phyloP scores from a whole-genome alignment of 2,797 vertebrate genomes.

The Falco columbarius region DNA sequence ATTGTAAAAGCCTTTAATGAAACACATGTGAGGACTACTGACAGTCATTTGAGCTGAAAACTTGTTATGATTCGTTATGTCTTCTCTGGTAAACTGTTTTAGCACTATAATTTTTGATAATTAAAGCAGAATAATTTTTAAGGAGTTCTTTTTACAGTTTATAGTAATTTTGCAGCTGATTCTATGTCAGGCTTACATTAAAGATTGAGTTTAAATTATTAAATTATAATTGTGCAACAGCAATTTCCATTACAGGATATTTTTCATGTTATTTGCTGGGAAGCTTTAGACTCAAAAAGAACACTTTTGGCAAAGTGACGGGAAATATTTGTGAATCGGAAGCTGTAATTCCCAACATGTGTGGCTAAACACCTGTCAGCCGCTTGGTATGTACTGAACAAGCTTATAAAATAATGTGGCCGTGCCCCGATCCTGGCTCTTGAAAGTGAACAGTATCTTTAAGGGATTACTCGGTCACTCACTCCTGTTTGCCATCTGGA shows the following conservation, averaged over 20 bases:
- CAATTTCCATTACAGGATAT: conserved; percentile 26
- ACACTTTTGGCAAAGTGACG: conserved; percentile 14
- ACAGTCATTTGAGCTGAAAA: neutral
- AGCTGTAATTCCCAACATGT: conserved; percentile 17
- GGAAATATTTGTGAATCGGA: conserved; percentile 43
- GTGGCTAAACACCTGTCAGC: conserved; percentile 17
- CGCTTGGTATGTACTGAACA: neutral
- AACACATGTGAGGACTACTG: neutral
- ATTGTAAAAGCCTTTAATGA: conserved; percentile 19
- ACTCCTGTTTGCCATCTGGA: neutral
- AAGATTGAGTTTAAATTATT: conserved; percentile 43
- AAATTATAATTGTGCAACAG: conserved; percentile 20
- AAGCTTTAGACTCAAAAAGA: conserved; percentile 20
- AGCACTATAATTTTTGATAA: conserved; percentile 12
- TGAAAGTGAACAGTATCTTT: neutral
- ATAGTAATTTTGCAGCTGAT: conserved; percentile 8
- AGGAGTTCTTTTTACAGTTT: neutral
- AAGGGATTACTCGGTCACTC: neutral
- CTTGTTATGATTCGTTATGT: conserved; percentile 36
- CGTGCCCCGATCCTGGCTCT: neutral
- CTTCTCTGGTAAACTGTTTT: conserved; percentile 27
- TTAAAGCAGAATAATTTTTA: conserved; percentile 45
- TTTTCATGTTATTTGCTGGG: conserved; percentile 32
- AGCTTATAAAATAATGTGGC: neutral
- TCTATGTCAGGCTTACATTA: neutral